Conservation (phyloP, 2,888 invertebrate species). For the Sarcophaga variegata region DNA sequence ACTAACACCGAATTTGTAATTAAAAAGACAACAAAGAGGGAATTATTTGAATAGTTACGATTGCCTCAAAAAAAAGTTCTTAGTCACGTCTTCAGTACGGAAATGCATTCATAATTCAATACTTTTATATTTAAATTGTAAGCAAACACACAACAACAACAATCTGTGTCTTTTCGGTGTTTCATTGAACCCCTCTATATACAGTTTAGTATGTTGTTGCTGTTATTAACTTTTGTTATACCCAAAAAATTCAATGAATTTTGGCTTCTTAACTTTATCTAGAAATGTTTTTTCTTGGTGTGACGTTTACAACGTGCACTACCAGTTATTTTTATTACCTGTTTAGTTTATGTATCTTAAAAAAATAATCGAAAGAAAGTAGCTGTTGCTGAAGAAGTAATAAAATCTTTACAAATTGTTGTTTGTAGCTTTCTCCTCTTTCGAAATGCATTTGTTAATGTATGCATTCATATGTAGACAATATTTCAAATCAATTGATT, state of each 20-base stretch:
- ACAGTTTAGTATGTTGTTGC: not conserved
- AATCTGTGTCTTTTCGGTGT: not conserved
- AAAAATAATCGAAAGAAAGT: not conserved
- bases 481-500: not conserved
- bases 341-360: slow-evolving; percentile 5
- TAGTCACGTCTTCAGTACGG: not conserved
- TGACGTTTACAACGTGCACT: too few species aligned
- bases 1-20: too few species aligned
- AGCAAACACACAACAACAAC: not conserved
- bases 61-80: too few species aligned
- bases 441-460: not conserved
- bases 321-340: not conserved
- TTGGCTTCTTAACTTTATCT: not conserved
- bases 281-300: too few species aligned
- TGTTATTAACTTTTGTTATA: not conserved
- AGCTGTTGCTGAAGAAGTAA: not conserved
- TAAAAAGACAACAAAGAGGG: too few species aligned
- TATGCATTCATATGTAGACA: not conserved
- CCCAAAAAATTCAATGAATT: not conserved
- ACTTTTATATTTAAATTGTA: not conserved
- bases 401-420: slow-evolving; percentile 4
- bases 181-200: not conserved
- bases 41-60: too few species aligned
- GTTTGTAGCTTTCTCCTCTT: slow-evolving; percentile 18
- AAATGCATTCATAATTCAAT: slow-evolving; percentile 8